These are phyloP conservation scores for Hemicrepidius hirtus DNA, from an alignment of 2,888 invertebrate species.

Conservation along the genomic window DNA sequence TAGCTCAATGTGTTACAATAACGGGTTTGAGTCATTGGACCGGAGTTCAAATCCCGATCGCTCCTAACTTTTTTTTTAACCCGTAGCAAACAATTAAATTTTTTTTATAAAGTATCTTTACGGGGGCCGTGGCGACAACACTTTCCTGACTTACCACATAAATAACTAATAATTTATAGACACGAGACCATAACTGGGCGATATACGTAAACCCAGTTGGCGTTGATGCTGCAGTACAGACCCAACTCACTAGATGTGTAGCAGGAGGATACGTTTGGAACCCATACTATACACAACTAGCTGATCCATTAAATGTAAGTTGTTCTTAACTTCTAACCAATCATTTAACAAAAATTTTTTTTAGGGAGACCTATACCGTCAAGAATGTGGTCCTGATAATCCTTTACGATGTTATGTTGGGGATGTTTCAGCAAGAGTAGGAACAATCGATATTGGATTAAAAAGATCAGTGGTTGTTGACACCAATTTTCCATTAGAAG, in stretches of 20 bases:
- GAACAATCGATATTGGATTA: constrained; percentile 87
- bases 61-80: no score
- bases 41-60: no score
- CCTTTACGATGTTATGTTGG: constrained; percentile 94
- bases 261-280: constrained; percentile 95
- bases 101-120: no score
- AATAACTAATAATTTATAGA: no score
- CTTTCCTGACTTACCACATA: no score
- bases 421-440: constrained; percentile 89
- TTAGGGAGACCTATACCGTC: constrained; percentile 87
- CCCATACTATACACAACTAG: constrained; percentile 91
- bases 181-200: constrained; percentile 90
- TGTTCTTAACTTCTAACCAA: no score
- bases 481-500: constrained; percentile 90
- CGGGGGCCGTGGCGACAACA: no score
- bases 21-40: no score
- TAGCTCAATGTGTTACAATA: no score
- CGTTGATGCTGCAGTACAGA: constrained; percentile 90
- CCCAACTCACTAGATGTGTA: constrained; percentile 87
- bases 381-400: constrained; percentile 91
- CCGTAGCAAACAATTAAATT: no score
- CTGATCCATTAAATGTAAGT: constrained; percentile 91
- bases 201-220: constrained; percentile 94
- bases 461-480: constrained; percentile 87
- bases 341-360: background rate